Evolutionary conservation across 1,140 invertebrate species (phyloP), one percentile per base, ranked within the genome.

Genomic region (Neodiprion lecontei): DNA sequence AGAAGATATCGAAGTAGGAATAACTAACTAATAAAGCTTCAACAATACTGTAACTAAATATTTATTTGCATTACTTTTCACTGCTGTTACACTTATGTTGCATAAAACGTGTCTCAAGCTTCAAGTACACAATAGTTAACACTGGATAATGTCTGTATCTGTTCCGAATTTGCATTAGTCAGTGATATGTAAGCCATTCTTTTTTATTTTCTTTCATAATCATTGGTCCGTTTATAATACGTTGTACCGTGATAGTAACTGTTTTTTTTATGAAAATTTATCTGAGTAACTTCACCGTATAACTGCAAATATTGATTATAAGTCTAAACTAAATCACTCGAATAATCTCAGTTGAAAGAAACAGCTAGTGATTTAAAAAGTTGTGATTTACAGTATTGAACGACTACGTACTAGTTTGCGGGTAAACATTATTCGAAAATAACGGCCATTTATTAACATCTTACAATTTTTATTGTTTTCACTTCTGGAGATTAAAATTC

Each of bases 1-100:
- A 48, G 81, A 74, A 84, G 82, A 78, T 85, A 88, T 73, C 86
- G 81, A 79, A 80, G 82, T 48, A 83, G 79, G 75, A 81, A 78
- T 40, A 70, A 81, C 72, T 82, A 76, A 81, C 48, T 2, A 53
- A 61, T 11, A 65, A 65, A 40, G 28, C 28, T 40, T 40, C 28
- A 3, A 40, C 53, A 17, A 61, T 61, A 61, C 53, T 5, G 5
- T 61, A 14, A 61, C 53, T 61, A 61, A 61, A 61, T 61, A 61
- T 61, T 61, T 69, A 69, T 69, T 12, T 12, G 11, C 12, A 69
- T 10, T 69, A 69, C 67, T 69, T 69, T 14, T 69, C 8, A 9
- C 53, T 17, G 53, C 4, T 17, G 53, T 14, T 61, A 61, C 53
- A 61, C n/a, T 61, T 17, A 17, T 61, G 53, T 61, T 14, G 11